A percentile compares a stretch with the other conserved stretches of the same genome.
These are phyloP conservation scores for Amblyjoppa fuscipennis DNA, from an alignment of 2,888 invertebrate genomes.

Conservation along the genomic window DNA sequence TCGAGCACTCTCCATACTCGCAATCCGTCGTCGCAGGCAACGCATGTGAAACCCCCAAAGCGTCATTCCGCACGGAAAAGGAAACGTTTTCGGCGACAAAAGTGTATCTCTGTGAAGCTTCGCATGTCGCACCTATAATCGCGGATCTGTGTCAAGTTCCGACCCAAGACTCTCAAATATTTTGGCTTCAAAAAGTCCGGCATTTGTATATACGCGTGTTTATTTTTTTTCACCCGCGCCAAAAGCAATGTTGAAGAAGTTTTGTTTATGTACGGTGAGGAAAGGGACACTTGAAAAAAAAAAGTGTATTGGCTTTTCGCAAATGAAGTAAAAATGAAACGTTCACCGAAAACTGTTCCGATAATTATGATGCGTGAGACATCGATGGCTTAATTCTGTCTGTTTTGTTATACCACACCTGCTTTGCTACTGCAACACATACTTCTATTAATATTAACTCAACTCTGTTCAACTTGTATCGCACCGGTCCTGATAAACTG, in stretches of 20 bases:
- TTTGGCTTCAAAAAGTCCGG: not conserved
- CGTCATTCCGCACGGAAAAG: conserved; percentile 1
- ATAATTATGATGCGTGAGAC: no score
- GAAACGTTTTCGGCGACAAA: conserved; percentile 16
- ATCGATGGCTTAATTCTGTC: no score
- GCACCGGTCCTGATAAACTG: no score
- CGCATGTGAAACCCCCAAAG: conserved; percentile 23
- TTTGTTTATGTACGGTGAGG: not conserved
- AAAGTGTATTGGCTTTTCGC: no score
- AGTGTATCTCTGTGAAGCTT: conserved; percentile 1
- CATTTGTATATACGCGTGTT: not conserved
- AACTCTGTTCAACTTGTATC: no score
- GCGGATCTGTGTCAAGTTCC: not conserved
- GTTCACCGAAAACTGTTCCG: no score
- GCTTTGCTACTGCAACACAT: no score
- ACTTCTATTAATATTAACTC: no score
- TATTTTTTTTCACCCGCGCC: not conserved
- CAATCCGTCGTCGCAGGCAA: conserved; percentile 14
- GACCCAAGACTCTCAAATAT: not conserved
- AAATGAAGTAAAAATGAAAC: no score
- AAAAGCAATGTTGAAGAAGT: not conserved
- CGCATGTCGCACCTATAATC: not conserved
- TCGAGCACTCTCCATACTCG: conserved; percentile 11
- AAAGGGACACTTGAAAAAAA: not conserved
- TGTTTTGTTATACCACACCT: no score